Evolutionary conservation across 1,140 invertebrate species (phyloP).

Genomic region (Drosophila parabipectinata): DNA sequence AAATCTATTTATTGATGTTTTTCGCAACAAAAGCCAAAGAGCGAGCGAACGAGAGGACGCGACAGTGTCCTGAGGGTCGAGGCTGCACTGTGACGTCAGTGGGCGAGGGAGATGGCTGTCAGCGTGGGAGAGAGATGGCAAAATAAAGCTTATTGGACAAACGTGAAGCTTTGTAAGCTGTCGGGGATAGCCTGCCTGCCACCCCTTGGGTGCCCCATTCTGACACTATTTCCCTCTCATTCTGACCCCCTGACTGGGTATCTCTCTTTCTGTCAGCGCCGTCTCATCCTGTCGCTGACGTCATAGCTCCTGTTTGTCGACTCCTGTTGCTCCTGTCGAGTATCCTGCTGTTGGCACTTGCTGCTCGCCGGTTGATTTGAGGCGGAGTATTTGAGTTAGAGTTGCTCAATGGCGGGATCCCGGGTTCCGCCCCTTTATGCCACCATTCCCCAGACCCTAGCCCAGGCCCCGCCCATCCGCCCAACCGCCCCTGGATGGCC

Average conservation of each 20-base stretch:
- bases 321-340: conserved; percentile 72
- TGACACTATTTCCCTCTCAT: neutral
- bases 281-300: conserved; percentile 54
- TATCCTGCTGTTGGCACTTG: conserved; percentile 23
- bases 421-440: conserved; percentile 34
- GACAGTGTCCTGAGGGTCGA: conserved; percentile 35
- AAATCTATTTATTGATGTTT: conserved; percentile 84
- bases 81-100: conserved; percentile 26
- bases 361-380: conserved; percentile 79
- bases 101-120: neutral
- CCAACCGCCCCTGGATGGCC: neutral
- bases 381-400: conserved; percentile 84
- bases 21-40: conserved; percentile 34
- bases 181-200: neutral
- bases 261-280: neutral
- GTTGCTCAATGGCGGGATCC: conserved; percentile 75
- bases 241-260: neutral
- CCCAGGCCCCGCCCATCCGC: conserved; percentile 1
- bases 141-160: conserved; percentile 18
- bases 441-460: conserved; percentile 1
- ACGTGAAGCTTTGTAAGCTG: conserved; percentile 4
- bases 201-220: neutral
- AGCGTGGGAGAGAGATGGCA: conserved; percentile 1
- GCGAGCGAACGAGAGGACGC: conserved; percentile 17
- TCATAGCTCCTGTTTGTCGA: conserved; percentile 68